phyloP scores from a whole-genome alignment of 2,797 vertebrate species.

The Ambastaia sidthimunki region DNA sequence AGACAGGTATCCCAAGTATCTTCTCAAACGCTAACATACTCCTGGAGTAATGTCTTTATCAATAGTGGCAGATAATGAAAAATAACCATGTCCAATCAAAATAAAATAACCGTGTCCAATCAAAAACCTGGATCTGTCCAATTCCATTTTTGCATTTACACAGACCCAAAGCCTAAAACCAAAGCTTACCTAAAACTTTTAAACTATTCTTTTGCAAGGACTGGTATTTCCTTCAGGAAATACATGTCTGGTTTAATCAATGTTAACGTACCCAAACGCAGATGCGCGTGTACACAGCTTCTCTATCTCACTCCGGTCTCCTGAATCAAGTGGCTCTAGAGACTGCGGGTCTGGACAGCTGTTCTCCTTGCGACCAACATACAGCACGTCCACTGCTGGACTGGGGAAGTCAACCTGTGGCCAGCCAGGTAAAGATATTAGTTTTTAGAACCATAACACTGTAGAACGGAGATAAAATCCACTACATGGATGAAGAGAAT shows the following conservation, averaged over 20 bases:
- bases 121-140: neutral
- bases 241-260: neutral
- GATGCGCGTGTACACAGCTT: constrained; percentile 86
- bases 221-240: constrained; percentile 13
- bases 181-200: neutral
- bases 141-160: neutral
- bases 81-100: too few species aligned
- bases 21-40: neutral
- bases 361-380: constrained; percentile 82
- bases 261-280: constrained; percentile 83
- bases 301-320: constrained; percentile 82
- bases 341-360: constrained; percentile 72
- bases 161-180: neutral
- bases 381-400: constrained; percentile 83
- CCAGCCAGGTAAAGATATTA: neutral
- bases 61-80: too few species aligned
- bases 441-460: neutral
- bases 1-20: neutral
- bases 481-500: neutral
- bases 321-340: constrained; percentile 85
- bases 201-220: neutral
- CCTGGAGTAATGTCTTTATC: too few species aligned
- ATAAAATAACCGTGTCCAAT: too few species aligned
- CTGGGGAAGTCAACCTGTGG: constrained; percentile 90
- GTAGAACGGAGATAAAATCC: neutral